Evolutionary conservation across 1,140 invertebrate genomes (phyloP), one percentile per base, ranked within the genome.

Genomic region (Zaprionus tsacasi): DNA sequence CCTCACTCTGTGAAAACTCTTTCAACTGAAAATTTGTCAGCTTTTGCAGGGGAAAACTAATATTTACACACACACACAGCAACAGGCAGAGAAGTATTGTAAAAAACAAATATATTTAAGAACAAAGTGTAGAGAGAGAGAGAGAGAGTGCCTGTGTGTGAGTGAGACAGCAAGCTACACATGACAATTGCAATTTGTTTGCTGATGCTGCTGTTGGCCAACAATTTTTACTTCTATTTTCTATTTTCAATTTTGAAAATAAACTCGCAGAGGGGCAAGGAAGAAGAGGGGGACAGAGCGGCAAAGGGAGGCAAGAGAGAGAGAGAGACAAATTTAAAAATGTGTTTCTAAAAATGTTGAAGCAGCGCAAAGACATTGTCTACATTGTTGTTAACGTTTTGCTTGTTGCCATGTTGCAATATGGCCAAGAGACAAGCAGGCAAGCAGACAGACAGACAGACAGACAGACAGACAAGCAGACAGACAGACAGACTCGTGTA

Each of bases 171-270:
- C 59, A 72, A 65, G 2, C 45, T 45, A 35, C 77, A 81, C 78
- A 81, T 85, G 74, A 81, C 81, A 85, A 70, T 73, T 48, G 38
- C 58, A 68, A 81, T 61, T 85, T 76, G 60, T 63, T 76, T 64
- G 35, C 68, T 30, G 40, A 7, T 68, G 25, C 38, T 74, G 25
- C 43, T 52, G 48, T 63, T 72, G 70, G 63, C 68, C 59, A 48
- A 48, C 36, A 25, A 56, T 43, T 67, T 66, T 27, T 50, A 50
- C 45, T 50, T 50, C 45, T 11, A 50, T 45, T 72, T 55, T 58
- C 25, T 58, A 66, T 81, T 74, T 85, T 50, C 43, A 76, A 79
- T 76, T 76, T 83, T 79, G 54, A 82, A 82, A 79, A 82, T 82
- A 82, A 75, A 82, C 79, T 82, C 17, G 1, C 40, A 17, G 30